Evolutionary conservation across 2,888 invertebrate species (phyloP).

Genomic region (Harpalus rufipes): DNA sequence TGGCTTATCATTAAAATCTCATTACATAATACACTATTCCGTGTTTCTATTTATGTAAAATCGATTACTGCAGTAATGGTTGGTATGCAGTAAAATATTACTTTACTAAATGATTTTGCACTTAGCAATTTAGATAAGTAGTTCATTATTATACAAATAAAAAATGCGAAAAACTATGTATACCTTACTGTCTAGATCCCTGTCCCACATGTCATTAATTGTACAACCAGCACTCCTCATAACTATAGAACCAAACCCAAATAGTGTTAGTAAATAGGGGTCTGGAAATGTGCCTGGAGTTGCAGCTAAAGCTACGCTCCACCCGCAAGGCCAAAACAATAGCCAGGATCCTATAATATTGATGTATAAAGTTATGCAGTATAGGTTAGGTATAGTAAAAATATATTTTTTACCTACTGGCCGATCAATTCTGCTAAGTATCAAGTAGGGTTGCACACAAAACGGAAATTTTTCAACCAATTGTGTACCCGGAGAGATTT

Average conservation of each 20-base stretch:
- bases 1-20: too few species aligned
- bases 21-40: too few species aligned
- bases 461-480: slow-evolving; percentile 44
- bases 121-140: neutral
- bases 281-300: slow-evolving; percentile 87
- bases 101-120: too few species aligned
- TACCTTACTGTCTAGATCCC: slow-evolving; percentile 84
- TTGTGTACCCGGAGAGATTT: slow-evolving; percentile 19
- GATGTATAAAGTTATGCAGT: neutral
- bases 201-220: slow-evolving; percentile 99
- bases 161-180: neutral
- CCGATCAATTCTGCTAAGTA: slow-evolving; percentile 90
- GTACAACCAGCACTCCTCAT: slow-evolving; percentile 99
- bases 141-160: neutral
- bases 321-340: slow-evolving; percentile 97
- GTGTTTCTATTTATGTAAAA: too few species aligned
- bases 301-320: slow-evolving; percentile 95
- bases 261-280: slow-evolving; percentile 83
- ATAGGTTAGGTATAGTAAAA: slow-evolving; percentile 28
- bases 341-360: slow-evolving; percentile 88
- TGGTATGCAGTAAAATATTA: too few species aligned
- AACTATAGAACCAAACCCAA: slow-evolving; percentile 93
- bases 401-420: slow-evolving; percentile 85
- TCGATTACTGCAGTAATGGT: too few species aligned
- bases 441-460: slow-evolving; percentile 77